Percentiles rank a stretch among this genome's conserved stretches.
Conservation (phyloP, 2,888 invertebrate genomes). For the Lomographa bimaculata region DNA sequence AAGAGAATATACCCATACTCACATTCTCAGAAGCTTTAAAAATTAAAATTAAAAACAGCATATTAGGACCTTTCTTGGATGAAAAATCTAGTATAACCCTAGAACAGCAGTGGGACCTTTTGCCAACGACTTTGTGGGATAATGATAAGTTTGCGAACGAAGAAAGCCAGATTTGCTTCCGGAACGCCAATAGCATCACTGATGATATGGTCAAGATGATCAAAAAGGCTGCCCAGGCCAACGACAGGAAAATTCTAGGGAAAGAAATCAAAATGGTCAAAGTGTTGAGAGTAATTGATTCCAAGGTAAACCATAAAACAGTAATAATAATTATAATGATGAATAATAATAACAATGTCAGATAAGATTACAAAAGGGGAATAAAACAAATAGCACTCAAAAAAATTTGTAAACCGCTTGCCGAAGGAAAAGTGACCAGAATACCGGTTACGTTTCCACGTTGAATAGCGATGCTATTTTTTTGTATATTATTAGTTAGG, state of each 20-base stretch:
- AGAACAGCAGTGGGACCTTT: conserved; percentile 61
- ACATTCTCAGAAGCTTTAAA: conserved; percentile 58
- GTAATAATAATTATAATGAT: too few relatives aligned
- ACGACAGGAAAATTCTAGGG: conserved; percentile 49
- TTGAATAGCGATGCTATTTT: too few relatives aligned
- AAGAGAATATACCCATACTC: conserved; percentile 40
- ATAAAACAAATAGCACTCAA: too few relatives aligned
- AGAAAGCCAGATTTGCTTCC: conserved; percentile 63
- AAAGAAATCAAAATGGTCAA: conserved; percentile 50
- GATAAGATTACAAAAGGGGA: too few relatives aligned
- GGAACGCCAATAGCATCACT: conserved; percentile 56
- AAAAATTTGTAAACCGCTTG: too few relatives aligned
- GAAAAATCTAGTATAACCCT: conserved; percentile 52
- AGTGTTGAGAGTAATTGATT: conserved; percentile 59
- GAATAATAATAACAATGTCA: too few relatives aligned
- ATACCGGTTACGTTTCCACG: too few relatives aligned
- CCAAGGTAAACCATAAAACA: too few relatives aligned
- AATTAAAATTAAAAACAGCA: conserved; percentile 60
- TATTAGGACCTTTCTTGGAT: conserved; percentile 57
- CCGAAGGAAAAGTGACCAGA: too few relatives aligned
- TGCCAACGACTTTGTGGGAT: conserved; percentile 67
- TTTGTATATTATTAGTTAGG: too few relatives aligned
- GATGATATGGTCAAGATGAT: conserved; percentile 58
- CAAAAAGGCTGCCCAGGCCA: conserved; percentile 49
- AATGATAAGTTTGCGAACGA: conserved; percentile 59